Evolutionary conservation across 2,888 invertebrate species (phyloP).

Genomic region (Epinotia bilunana): DNA sequence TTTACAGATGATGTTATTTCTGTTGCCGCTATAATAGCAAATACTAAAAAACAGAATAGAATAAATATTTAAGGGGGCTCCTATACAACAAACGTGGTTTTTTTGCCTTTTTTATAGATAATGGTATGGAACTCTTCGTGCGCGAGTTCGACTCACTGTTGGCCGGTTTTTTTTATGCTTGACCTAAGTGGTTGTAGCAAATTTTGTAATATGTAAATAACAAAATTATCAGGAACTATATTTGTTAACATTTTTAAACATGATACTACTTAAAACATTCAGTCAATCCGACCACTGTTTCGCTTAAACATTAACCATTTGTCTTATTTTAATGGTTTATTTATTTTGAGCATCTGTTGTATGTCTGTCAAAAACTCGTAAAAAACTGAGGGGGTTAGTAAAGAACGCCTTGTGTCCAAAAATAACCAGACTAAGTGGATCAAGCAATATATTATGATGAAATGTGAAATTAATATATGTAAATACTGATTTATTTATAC

Average conservation of each 20-base stretch:
- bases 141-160: too few relatives aligned
- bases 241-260: constrained; percentile 7
- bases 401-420: constrained; percentile 56
- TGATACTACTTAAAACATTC: constrained; percentile 8
- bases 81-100: too few relatives aligned
- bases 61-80: too few relatives aligned
- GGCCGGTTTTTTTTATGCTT: too few relatives aligned
- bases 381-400: constrained; percentile 66
- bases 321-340: constrained; percentile 60
- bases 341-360: constrained; percentile 74
- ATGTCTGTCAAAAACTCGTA: constrained; percentile 67
- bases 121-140: too few relatives aligned
- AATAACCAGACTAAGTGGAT: constrained; percentile 32
- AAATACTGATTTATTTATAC: neutral
- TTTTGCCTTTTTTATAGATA: too few relatives aligned
- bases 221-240: neutral
- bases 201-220: neutral
- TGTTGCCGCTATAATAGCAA: too few relatives aligned
- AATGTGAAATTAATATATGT: neutral
- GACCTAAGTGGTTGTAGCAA: too few relatives aligned
- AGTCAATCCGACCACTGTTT: constrained; percentile 30
- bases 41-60: too few relatives aligned
- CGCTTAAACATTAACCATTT: constrained; percentile 39
- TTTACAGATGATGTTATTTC: too few relatives aligned
- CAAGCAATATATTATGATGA: constrained; percentile 14